Conservation (phyloP, 2,888 invertebrate genomes). For the Ernsta delagoae region DNA sequence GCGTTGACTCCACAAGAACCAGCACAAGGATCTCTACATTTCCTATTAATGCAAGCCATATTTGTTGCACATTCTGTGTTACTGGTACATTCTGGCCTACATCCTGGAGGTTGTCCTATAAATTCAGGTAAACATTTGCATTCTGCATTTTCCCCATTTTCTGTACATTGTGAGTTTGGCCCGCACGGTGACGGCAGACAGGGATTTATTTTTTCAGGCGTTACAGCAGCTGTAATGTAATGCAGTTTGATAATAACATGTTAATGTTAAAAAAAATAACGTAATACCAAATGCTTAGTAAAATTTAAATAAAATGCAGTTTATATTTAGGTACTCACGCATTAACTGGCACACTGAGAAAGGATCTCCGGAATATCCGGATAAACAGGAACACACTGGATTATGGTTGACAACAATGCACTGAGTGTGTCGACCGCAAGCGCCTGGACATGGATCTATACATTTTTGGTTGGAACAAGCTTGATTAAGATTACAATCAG, state of each 20-base stretch:
- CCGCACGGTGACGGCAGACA: conserved; percentile 89
- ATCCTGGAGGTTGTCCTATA: conserved; percentile 86
- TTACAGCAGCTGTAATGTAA: conserved; percentile 59
- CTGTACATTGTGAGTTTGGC: conserved; percentile 86
- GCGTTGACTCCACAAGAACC: conserved; percentile 88
- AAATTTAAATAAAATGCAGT: too few relatives aligned
- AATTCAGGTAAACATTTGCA: conserved; percentile 88
- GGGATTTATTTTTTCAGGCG: conserved; percentile 75
- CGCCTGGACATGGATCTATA: conserved; percentile 89
- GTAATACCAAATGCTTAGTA: too few relatives aligned
- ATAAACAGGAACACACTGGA: conserved; percentile 87
- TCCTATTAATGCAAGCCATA: conserved; percentile 88
- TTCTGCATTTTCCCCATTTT: conserved; percentile 84
- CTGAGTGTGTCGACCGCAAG: conserved; percentile 87
- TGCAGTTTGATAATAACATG: conserved; percentile 1
- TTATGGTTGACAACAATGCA: conserved; percentile 88
- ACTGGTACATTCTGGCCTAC: conserved; percentile 88
- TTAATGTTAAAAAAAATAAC: too few relatives aligned
- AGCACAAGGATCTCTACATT: conserved; percentile 89
- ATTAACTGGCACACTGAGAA: conserved; percentile 86
- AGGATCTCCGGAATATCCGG: conserved; percentile 89
- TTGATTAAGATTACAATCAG: conserved; percentile 87
- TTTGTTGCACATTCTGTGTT: conserved; percentile 87
- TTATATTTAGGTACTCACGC: conserved; percentile 55
- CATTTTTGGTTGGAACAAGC: conserved; percentile 92